Evolutionary conservation across 2,113 vertebrate genomes (phyloP).

Genomic region (Dendropsophus ebraccatus): DNA sequence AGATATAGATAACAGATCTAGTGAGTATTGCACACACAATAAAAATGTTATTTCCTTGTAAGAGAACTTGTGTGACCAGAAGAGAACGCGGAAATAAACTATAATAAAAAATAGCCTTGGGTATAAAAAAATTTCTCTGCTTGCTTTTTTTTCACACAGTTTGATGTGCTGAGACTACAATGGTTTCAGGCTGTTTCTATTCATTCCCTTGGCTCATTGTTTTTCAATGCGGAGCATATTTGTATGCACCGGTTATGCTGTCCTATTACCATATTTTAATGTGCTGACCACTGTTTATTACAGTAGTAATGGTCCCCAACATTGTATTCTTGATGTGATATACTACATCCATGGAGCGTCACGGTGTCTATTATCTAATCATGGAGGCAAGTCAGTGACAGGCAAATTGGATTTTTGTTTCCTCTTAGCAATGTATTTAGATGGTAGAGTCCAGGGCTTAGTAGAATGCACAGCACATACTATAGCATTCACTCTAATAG

Average conservation of each 20-base stretch:
- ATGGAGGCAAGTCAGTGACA: conserved; percentile 48
- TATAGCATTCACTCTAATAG: conserved; percentile 17
- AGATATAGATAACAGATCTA: conserved; percentile 52
- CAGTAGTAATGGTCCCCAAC: conserved; percentile 45
- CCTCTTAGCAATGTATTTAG: conserved; percentile 25
- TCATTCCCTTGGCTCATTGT: conserved; percentile 46
- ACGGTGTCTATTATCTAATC: conserved; percentile 57
- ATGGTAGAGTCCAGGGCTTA: conserved; percentile 16
- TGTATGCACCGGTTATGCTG: conserved; percentile 29
- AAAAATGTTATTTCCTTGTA: conserved; percentile 63
- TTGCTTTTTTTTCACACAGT: conserved; percentile 54
- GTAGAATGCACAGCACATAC: not conserved
- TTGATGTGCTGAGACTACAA: conserved; percentile 22
- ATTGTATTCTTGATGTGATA: conserved; percentile 49
- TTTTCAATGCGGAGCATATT: conserved; percentile 24
- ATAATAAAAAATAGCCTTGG: conserved; percentile 74
- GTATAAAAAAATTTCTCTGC: conserved; percentile 67
- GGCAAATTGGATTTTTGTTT: conserved; percentile 51
- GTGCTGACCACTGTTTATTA: conserved; percentile 52
- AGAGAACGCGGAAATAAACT: conserved; percentile 70
- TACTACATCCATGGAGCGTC: conserved; percentile 45
- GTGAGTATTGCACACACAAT: conserved; percentile 59
- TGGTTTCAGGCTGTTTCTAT: conserved; percentile 24
- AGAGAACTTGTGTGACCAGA: conserved; percentile 65
- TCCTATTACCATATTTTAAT: conserved; percentile 52